Conservation (phyloP, 2,888 invertebrate species). For the Drosophila mulleri region DNA sequence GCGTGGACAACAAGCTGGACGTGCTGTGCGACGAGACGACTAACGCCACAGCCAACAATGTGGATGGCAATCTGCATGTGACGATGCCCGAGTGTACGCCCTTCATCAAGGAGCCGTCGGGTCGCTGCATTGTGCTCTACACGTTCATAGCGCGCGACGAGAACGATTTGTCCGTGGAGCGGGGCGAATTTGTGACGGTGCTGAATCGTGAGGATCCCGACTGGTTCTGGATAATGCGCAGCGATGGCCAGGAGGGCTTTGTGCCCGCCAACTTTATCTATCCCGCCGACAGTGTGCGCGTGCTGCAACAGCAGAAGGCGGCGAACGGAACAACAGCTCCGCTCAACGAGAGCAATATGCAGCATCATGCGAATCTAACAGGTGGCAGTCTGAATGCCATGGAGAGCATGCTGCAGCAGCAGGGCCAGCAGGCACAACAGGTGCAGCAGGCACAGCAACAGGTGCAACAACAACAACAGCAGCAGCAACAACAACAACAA, state of each 20-base stretch:
- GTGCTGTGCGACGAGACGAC: slow-evolving; percentile 80
- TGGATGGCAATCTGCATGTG: slow-evolving; percentile 77
- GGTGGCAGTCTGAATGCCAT: slow-evolving; percentile 52
- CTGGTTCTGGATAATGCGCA: slow-evolving; percentile 98
- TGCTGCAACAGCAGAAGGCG: slow-evolving; percentile 62
- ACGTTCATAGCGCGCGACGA: slow-evolving; percentile 97
- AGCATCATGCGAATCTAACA: slow-evolving; percentile 55
- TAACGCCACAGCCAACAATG: slow-evolving; percentile 75
- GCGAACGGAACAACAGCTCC: slow-evolving; percentile 45
- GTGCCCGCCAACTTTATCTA: slow-evolving; percentile 97
- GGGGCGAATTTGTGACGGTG: slow-evolving; percentile 98
- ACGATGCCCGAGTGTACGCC: slow-evolving; percentile 88
- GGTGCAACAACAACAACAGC: slow-evolving; percentile 54
- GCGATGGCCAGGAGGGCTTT: slow-evolving; percentile 97
- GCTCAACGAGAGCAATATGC: slow-evolving; percentile 61
- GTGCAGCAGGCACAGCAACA: slow-evolving; percentile 65
- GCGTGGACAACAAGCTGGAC: slow-evolving; percentile 71
- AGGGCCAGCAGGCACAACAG: slow-evolving; percentile 56
- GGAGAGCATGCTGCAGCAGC: slow-evolving; percentile 62
- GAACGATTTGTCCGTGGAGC: slow-evolving; percentile 96
- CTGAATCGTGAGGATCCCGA: slow-evolving; percentile 97
- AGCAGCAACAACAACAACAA: slow-evolving; percentile 63
- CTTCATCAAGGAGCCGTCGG: slow-evolving; percentile 93
- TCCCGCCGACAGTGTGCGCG: slow-evolving; percentile 91
- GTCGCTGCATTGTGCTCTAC: slow-evolving; percentile 95